Conservation (phyloP, 2,113 vertebrate species). For the Triplophysa siluroides region DNA sequence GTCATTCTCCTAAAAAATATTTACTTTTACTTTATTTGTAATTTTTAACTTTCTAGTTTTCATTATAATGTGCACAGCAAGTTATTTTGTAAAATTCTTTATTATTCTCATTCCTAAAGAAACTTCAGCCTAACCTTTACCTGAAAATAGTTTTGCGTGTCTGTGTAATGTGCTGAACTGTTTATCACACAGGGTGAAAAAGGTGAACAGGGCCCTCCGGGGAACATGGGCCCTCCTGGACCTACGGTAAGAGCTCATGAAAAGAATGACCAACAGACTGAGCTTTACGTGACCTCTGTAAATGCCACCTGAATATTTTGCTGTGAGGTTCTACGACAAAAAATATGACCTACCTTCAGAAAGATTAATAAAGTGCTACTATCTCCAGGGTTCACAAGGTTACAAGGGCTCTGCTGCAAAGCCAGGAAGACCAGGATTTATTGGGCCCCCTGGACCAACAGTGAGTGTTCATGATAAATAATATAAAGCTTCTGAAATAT, state of each 20-base stretch:
- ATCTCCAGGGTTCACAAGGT: conserved; percentile 69
- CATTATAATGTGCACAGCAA: too few relatives aligned
- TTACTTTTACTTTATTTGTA: too few relatives aligned
- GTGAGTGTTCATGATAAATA: conserved; percentile 67
- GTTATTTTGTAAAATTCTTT: too few relatives aligned
- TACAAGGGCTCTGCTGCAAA: conserved; percentile 75
- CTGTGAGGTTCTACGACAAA: conserved; percentile 46
- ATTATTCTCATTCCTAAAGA: too few relatives aligned
- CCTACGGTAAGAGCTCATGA: conserved; percentile 70
- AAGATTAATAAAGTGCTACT: conserved; percentile 62
- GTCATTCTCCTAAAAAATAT: too few relatives aligned
- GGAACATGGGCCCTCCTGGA: conserved; percentile 77
- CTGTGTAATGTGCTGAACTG: conserved; percentile 26
- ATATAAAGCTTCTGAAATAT: conserved; percentile 51
- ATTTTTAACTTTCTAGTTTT: too few relatives aligned
- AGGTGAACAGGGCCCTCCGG: conserved; percentile 68
- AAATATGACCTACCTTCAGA: conserved; percentile 54
- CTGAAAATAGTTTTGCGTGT: not conserved
- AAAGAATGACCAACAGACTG: conserved; percentile 14
- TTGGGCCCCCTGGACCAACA: conserved; percentile 69
- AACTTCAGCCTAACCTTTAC: too few relatives aligned
- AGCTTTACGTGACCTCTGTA: conserved; percentile 5
- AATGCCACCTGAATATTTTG: conserved; percentile 46
- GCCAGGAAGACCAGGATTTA: conserved; percentile 78
- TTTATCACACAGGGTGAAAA: conserved; percentile 74